phyloP scores from a whole-genome alignment of 2,113 vertebrate genomes.

The Catagonus wagneri region DNA sequence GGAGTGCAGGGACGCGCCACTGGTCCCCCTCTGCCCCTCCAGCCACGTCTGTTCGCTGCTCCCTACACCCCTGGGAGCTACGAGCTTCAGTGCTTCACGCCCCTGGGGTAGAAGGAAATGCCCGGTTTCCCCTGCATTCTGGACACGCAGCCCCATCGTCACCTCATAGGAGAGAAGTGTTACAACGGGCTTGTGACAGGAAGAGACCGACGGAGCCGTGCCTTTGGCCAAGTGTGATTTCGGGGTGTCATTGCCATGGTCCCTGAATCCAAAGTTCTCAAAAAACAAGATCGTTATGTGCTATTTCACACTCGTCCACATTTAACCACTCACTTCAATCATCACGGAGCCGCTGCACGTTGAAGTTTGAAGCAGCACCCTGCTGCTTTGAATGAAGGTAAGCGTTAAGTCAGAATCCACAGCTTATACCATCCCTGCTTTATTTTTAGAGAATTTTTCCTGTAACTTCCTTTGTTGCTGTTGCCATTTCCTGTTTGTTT shows the following conservation, averaged over 20 bases:
- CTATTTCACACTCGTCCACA: background rate
- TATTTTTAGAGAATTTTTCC: background rate
- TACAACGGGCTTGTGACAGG: background rate
- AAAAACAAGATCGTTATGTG: background rate
- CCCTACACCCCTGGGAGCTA: too few species aligned
- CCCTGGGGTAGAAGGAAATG: background rate
- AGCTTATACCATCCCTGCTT: background rate
- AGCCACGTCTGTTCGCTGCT: accelerated
- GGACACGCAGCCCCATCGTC: too few species aligned
- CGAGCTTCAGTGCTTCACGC: background rate
- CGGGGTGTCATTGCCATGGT: background rate
- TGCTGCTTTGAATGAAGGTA: background rate
- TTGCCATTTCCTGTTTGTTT: background rate
- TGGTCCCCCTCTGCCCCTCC: background rate
- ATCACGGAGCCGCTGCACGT: background rate
- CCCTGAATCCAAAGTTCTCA: too few species aligned
- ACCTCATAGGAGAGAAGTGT: background rate
- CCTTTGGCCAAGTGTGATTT: background rate
- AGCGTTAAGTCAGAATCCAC: background rate
- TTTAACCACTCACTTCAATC: background rate
- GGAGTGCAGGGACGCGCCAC: too few species aligned
- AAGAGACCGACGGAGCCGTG: background rate
- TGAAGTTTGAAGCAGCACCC: accelerated
- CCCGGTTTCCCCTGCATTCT: background rate
- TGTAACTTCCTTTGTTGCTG: background rate